Base-by-base conservation (phyloP, 1,140 invertebrate species). In the Campodea augens region DNA sequence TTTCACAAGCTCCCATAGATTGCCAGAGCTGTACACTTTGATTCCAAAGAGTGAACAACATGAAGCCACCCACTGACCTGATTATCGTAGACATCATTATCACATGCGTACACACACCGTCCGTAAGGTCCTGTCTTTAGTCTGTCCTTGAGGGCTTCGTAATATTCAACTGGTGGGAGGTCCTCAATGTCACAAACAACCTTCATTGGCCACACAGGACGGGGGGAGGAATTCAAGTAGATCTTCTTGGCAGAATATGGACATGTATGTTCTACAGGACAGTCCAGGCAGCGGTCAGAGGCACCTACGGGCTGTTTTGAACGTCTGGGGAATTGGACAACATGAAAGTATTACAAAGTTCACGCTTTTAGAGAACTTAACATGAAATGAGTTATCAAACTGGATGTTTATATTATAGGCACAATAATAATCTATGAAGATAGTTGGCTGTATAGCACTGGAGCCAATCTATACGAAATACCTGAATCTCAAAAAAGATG, bases 191-290 rank as follows among this genome's bases (percentile, higher is more conserved):
- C 54, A 24, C 57, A 53, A 2, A 65, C 49, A 24, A 56, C 55
- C 43, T 41, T 50, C 18, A 64, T 55, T 4, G 63, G 63, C 59
- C 59, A 65, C 7, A 49, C 51, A 25, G 27, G 29, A 10, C 50
- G 20, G 46, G 43, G 25, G 51, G 57, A 57, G 50, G 54, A 40
- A 44, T 55, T 47, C 18, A 59, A 47, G 48, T 69, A 69, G 38
- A 67, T 55, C 50, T 61, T 62, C 51, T 63, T 63, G 4, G 66
- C 65, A 15, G 67, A 69, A 51, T 65, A 69, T 10, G 63, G 57
- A 54, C 67, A 69, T 2, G 46, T 24, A 12, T 55, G 38, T 24
- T 63, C 52, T 32, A 54, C 51, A 22, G 52, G 50, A 54, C 67
- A 69, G 41, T 61, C 55, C 4, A 66, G 42, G 48, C 67, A 70